phyloP scores from a whole-genome alignment of 2,113 vertebrate genomes.

The Herpetotheres cachinnans region DNA sequence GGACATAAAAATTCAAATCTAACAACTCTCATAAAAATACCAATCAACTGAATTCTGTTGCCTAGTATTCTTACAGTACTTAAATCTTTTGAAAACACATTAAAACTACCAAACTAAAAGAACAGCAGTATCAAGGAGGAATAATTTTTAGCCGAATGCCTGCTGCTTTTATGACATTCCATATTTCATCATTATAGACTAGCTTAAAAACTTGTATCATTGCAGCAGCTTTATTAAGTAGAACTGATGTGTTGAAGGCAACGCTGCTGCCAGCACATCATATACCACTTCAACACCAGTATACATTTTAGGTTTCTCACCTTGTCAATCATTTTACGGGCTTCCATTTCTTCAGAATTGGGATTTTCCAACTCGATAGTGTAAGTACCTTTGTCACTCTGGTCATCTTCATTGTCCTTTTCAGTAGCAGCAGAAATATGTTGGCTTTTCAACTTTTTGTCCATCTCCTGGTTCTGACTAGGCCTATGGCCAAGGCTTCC shows the following conservation, averaged over 20 bases:
- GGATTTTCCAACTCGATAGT: slow-evolving; percentile 94
- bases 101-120: background rate
- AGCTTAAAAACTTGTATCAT: background rate
- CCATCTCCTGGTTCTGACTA: slow-evolving; percentile 79
- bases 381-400: slow-evolving; percentile 95
- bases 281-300: background rate
- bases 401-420: slow-evolving; percentile 88
- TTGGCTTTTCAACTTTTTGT: slow-evolving; percentile 73
- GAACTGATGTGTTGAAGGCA: background rate
- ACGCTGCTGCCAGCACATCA: background rate
- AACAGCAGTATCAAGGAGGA: background rate
- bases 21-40: background rate
- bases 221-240: background rate
- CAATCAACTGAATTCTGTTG: background rate
- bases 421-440: slow-evolving; percentile 66
- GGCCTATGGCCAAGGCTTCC: slow-evolving; percentile 87
- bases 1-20: background rate
- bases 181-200: background rate
- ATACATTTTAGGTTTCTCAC: slow-evolving; percentile 64
- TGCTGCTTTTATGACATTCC: background rate
- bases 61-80: background rate
- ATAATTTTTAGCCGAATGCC: background rate
- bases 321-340: slow-evolving; percentile 96
- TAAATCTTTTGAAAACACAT: background rate
- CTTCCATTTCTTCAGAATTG: slow-evolving; percentile 92